These are phyloP conservation scores for Pseudorectes ferrugineus DNA, from an alignment of 2,113 vertebrate species.

Conservation along the genomic window DNA sequence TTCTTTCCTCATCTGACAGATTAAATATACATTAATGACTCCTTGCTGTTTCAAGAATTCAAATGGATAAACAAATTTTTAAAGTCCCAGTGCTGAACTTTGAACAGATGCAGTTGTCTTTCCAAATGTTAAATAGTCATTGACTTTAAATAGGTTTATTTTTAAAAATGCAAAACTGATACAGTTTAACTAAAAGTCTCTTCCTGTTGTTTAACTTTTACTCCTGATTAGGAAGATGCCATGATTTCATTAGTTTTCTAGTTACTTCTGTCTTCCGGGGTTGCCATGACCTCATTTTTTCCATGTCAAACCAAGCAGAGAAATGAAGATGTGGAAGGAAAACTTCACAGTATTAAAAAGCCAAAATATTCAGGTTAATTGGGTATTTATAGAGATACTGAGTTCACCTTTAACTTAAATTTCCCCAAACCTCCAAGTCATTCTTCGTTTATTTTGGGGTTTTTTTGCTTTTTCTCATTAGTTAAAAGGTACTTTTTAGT, in stretches of 20 bases:
- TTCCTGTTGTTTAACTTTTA: not conserved
- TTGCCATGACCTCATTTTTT: not conserved
- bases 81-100: not conserved
- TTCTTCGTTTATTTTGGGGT: rapidly evolving
- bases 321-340: not conserved
- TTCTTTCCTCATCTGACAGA: not conserved
- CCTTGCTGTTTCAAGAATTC: not conserved
- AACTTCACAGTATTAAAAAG: not conserved
- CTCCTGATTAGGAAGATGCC: not conserved
- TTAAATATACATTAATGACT: not conserved
- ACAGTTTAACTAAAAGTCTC: not conserved
- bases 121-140: not conserved
- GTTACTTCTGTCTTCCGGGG: not conserved
- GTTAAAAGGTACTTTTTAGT: not conserved
- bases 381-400: not conserved
- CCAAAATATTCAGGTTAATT: not conserved
- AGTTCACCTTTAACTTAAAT: not conserved
- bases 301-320: not conserved
- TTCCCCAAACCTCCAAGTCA: not conserved
- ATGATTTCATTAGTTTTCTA: not conserved
- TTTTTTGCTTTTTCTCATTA: not conserved
- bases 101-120: not conserved
- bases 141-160: not conserved
- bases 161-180: constrained; percentile 5
- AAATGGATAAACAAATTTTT: constrained; percentile 11